Evolutionary conservation across 2,113 vertebrate genomes (phyloP).

Genomic region (Thalassarche chlororhynchos): DNA sequence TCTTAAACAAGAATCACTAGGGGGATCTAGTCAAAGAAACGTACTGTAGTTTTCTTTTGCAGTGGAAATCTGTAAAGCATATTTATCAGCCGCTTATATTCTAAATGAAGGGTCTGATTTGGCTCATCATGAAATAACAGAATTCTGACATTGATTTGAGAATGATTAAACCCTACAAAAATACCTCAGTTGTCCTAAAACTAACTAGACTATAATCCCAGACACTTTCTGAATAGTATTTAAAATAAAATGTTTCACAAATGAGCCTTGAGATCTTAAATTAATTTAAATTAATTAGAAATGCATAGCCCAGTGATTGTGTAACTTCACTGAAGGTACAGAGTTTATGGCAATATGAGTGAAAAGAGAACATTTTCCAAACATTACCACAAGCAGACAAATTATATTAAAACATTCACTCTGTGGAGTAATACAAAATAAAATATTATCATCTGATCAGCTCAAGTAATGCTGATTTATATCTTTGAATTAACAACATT

Average conservation of each 20-base stretch:
- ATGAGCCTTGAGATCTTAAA: not conserved
- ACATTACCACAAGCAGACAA: not conserved
- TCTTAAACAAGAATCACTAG: not conserved
- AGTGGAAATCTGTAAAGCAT: not conserved
- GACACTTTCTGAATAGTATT: not conserved
- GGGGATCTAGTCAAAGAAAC: not conserved
- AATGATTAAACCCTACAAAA: not conserved
- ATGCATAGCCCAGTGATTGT: not conserved
- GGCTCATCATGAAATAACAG: not conserved
- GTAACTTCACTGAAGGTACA: not conserved
- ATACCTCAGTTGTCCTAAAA: not conserved
- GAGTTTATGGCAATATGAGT: not conserved
- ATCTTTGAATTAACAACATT: not conserved
- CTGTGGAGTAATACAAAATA: not conserved
- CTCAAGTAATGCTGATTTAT: not conserved
- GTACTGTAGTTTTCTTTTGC: not conserved
- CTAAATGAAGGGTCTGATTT: not conserved
- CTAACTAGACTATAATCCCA: constrained; percentile 16
- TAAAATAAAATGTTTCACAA: constrained; percentile 18
- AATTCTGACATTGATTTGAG: not conserved
- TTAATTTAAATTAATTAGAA: not conserved
- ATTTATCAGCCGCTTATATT: not conserved
- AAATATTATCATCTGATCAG: not conserved
- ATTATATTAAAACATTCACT: not conserved
- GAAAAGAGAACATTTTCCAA: constrained; percentile 21